Percentiles rank a stretch among this genome's conserved stretches.
Evolutionary conservation across 2,797 vertebrate genomes (phyloP).

Genomic region (Oreochromis grahami): DNA sequence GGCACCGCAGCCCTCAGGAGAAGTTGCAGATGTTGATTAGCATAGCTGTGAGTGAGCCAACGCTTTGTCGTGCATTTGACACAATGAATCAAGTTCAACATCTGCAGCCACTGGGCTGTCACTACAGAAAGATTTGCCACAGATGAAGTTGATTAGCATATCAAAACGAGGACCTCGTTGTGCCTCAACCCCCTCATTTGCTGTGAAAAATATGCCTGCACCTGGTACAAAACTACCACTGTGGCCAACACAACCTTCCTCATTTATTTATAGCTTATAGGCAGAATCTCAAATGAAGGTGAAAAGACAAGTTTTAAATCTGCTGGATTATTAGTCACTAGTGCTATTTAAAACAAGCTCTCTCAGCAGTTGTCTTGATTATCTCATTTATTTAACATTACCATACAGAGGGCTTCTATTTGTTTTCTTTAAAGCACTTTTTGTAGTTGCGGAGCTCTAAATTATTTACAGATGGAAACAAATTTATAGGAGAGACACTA

Average conservation of each 20-base stretch:
- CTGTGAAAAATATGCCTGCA: conserved; percentile 47
- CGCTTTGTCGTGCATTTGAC: conserved; percentile 69
- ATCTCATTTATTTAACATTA: conserved; percentile 41
- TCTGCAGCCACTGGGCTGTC: conserved; percentile 62
- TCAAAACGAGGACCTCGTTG: conserved; percentile 55
- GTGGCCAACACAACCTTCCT: neutral
- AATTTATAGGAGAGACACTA: conserved; percentile 16
- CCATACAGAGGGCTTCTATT: conserved; percentile 2
- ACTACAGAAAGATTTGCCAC: conserved; percentile 58
- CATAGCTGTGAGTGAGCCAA: conserved; percentile 73
- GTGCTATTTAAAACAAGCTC: conserved; percentile 2
- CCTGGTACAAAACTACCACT: conserved; percentile 21
- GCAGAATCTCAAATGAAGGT: conserved; percentile 4
- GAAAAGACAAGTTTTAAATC: neutral
- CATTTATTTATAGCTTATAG: conserved; percentile 18
- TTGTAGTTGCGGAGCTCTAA: conserved; percentile 20
- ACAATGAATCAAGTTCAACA: conserved; percentile 71
- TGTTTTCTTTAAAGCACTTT: conserved; percentile 37
- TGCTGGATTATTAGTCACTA: neutral
- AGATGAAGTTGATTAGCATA: conserved; percentile 61
- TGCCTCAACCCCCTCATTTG: conserved; percentile 35
- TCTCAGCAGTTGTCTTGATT: conserved; percentile 34
- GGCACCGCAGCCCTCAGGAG: conserved; percentile 31
- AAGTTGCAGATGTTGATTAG: conserved; percentile 70
- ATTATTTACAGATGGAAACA: conserved; percentile 52